phyloP scores from a whole-genome alignment of 2,888 invertebrate species.

The Yponomeuta cagnagella region DNA sequence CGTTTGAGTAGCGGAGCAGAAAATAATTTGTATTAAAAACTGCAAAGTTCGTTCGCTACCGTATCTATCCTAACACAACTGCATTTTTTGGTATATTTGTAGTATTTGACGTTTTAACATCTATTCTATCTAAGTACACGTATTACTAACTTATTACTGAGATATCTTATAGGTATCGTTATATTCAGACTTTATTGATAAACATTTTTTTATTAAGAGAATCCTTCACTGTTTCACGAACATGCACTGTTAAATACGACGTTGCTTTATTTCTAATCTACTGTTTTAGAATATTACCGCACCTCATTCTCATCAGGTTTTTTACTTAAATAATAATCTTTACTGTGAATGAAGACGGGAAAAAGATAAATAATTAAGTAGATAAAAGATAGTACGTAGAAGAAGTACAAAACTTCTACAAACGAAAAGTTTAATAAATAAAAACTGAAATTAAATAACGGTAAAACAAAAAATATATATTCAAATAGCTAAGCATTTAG shows the following conservation, averaged over 20 bases:
- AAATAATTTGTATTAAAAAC: too few relatives aligned
- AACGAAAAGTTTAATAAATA: neutral
- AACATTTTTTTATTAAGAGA: neutral
- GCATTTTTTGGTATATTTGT: neutral
- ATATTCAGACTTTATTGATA: neutral
- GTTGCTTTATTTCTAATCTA: slow-evolving; percentile 8
- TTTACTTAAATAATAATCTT: neutral
- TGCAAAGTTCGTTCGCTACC: too few relatives aligned
- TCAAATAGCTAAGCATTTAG: neutral
- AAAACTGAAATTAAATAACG: neutral
- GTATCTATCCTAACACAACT: too few relatives aligned
- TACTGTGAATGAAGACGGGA: neutral
- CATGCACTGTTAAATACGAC: neutral
- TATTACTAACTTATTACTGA: neutral
- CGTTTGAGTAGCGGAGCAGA: too few relatives aligned
- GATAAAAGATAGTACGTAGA: neutral
- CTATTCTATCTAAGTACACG: neutral
- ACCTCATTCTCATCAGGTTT: neutral
- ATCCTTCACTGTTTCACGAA: neutral
- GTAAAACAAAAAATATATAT: neutral
- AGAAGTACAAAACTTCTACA: neutral
- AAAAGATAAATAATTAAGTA: neutral
- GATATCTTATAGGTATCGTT: neutral
- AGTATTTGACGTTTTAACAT: neutral
- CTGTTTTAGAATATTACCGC: slow-evolving; percentile 13